These are phyloP conservation scores for Drosophila greeni DNA, from an alignment of 2,888 invertebrate species.

Conservation along the genomic window DNA sequence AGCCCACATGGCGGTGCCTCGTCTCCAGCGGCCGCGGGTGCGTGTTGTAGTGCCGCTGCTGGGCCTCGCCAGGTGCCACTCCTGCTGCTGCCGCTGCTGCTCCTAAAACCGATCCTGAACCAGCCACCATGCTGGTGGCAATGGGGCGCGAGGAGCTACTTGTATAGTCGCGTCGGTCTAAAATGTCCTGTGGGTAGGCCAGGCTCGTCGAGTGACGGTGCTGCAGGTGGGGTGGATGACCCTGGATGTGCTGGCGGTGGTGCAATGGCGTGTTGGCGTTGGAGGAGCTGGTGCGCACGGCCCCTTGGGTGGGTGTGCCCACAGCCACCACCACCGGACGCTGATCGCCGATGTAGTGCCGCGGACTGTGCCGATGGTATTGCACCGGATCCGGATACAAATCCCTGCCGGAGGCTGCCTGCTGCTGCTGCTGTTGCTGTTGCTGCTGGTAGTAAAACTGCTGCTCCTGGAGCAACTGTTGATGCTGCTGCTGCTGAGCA, in stretches of 20 bases:
- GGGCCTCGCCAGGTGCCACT: conserved; percentile 44
- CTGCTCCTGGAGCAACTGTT: conserved; percentile 54
- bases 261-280: conserved; percentile 72
- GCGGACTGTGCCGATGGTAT: conserved; percentile 78
- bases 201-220: conserved; percentile 72
- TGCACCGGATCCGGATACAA: conserved; percentile 75
- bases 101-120: conserved; percentile 49
- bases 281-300: conserved; percentile 65
- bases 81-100: conserved; percentile 37
- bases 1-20: conserved; percentile 73
- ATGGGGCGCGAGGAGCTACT: conserved; percentile 64
- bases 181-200: conserved; percentile 78
- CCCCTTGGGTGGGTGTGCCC: conserved; percentile 62
- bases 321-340: conserved; percentile 65
- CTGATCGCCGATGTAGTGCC: conserved; percentile 76
- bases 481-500: conserved; percentile 48
- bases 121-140: conserved; percentile 67
- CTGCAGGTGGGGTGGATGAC: conserved; percentile 39
- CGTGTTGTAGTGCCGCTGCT: conserved; percentile 71
- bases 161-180: conserved; percentile 78
- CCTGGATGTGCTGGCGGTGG: conserved; percentile 48
- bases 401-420: conserved; percentile 56
- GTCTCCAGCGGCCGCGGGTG: conserved; percentile 72
- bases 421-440: conserved; percentile 43
- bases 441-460: conserved; percentile 59